Base-by-base conservation (phyloP, 2,797 vertebrate genomes). In the Gadopsis bispinosus region DNA sequence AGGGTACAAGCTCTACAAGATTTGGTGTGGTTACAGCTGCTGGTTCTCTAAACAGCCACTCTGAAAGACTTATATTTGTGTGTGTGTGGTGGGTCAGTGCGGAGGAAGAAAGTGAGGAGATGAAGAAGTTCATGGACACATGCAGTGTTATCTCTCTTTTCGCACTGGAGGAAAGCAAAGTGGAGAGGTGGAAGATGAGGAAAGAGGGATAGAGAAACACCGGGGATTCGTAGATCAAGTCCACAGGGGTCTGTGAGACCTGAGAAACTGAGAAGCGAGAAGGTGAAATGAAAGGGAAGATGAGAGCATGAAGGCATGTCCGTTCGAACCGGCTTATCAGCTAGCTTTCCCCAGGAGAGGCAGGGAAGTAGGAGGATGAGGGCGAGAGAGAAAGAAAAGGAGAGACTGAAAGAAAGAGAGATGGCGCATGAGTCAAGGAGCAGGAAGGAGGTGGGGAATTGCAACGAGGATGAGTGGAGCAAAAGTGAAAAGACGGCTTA, bases 281-380 rank as follows among this genome's bases (percentile, higher is more conserved):
- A 22, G 77, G 62, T 65, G 67, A 80, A 89, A 90, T 77, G 60
- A 87, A 84, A 89, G 56, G 48, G n/a, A 50, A 84, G 72, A 68
- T 75, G 64, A 67, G 72, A 84, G 67, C 85, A 56, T 61, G 73
- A 74, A 83, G 75, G 66, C 79, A 64, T 83, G 83, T 77, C 81
- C 16, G 16, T 63, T 83, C 29, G 5, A 81, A 83, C 62, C 3
- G 19, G 73, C 81, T 87, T 91, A 86, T 88, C 85, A 41, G 62
- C 63, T 6, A n/a, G 65, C 69, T 75, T 85, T 59, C 69, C 60
- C 59, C 84, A 1, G 55, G 82, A 80, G 72, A 86, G 62, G 75
- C 3, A 0, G 35, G 31, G 74, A 74, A 20, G 81, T 53, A 41
- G 54, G 74, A 80, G 72, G 60, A 50, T 0, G 59, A 60, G 60